Evolutionary conservation across 2,797 vertebrate species (phyloP), one percentile per base, ranked within the genome.

Genomic region (Syngnathus acus): DNA sequence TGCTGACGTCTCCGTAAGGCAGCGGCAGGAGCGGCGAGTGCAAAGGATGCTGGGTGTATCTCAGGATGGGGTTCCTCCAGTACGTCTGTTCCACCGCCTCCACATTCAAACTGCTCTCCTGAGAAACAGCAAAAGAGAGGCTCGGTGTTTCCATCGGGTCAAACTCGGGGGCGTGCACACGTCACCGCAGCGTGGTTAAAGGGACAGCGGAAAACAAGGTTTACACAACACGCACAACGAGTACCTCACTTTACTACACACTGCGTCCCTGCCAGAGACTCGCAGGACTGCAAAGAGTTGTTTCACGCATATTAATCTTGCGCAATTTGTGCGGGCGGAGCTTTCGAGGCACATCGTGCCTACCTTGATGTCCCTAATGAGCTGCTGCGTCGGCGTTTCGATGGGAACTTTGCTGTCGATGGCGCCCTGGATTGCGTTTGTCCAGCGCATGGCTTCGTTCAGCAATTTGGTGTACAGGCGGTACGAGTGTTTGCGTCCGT

Each of bases 341-440:
- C n/a, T 64, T 14, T 14, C 63, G 74, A 72, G 8, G 10, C 2
- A 62, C 61, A 40, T 61, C 16, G 69, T 11, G 16, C 26, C 40
- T 90, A 96, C 95, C 93, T 94, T 95, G 79, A 97, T 96, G 85
- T 97, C 95, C 73, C 92, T 91, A 81, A 97, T 96, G 73, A 97
- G 94, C 7, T 96, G 95, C 71, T 96, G 95, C 0, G 95, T 97
- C 10, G 95, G 94, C 0, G 95, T 97, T 89, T 97, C 94, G 14
- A 96, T 96, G 81, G 94, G 94, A 65, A 93, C 91, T 76, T 96
- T 96, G 87, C 79, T 94, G 87, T 97, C 95, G 64, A 96, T 95
- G 32, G 92, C 94, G 7, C 92, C 93, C 76, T 96, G 95, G 19
- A 96, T 94, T 78, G 95, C 94, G 1, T 93, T 93, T 1, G 93